These are phyloP conservation scores for Drosophila gaucha DNA, from an alignment of 2,888 invertebrate genomes.

Conservation along the genomic window DNA sequence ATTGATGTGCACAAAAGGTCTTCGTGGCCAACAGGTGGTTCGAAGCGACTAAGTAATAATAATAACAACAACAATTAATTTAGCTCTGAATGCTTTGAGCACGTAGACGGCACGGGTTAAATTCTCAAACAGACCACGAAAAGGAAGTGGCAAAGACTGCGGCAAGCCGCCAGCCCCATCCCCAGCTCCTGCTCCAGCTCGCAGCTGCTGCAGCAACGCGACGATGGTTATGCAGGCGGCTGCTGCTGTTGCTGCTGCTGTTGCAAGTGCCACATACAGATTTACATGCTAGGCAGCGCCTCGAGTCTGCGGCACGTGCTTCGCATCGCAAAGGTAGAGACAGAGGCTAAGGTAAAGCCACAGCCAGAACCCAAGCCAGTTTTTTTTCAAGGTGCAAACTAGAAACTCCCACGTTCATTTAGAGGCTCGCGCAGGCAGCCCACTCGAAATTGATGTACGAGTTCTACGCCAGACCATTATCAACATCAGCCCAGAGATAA, in stretches of 20 bases:
- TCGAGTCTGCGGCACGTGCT: constrained; percentile 63
- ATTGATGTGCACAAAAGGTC: constrained; percentile 58
- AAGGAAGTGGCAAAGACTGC: constrained; percentile 78
- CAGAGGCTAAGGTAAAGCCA: neutral
- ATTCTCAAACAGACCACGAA: constrained; percentile 75
- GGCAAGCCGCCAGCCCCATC: constrained; percentile 68
- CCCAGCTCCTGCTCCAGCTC: neutral
- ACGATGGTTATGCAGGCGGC: constrained; percentile 63
- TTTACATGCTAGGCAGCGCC: constrained; percentile 60
- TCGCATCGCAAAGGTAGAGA: constrained; percentile 32
- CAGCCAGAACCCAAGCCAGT: neutral
- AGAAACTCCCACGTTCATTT: constrained; percentile 78
- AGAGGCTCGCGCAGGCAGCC: constrained; percentile 20
- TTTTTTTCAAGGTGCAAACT: constrained; percentile 67
- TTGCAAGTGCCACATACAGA: constrained; percentile 58
- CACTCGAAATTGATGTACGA: constrained; percentile 63
- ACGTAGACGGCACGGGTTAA: constrained; percentile 73
- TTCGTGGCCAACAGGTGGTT: constrained; percentile 61
- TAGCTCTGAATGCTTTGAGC: constrained; percentile 56
- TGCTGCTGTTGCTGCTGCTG: constrained; percentile 14
- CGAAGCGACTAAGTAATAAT: constrained; percentile 14
- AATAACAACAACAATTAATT: constrained; percentile 76
- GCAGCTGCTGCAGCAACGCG: constrained; percentile 47
- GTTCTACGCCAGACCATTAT: constrained; percentile 1
- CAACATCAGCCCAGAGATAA: constrained; percentile 3